Evolutionary conservation across 1,140 invertebrate species (phyloP), one percentile per base, ranked within the genome.

Genomic region (Grapholita molesta): DNA sequence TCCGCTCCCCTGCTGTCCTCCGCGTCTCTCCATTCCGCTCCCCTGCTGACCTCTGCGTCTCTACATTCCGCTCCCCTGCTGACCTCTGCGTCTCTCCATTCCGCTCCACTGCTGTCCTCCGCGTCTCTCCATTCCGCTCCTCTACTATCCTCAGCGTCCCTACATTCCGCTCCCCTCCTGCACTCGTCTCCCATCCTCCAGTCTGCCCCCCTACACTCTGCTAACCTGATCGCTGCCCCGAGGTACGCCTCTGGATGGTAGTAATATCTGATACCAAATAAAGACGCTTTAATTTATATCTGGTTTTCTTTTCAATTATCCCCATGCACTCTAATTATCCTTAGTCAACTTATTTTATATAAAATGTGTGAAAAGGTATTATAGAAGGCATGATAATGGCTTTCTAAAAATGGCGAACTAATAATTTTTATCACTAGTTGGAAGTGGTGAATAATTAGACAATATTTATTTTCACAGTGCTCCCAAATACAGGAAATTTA

Each of bases 161-260:
- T n/a, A n/a, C 48, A 52, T 3, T 52, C 48, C 4, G 48, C 48
- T 23, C 48, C 48, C 7, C 21, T 53, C 7, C 21, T 53, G 48
- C 21, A 24, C 18, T 24, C 21, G 0, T 57, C 53, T 23, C 0
- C 12, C 12, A 9, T 11, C 23, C 53, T 57, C 5, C 53, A 28
- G 12, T 24, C 52, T 3, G 23, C 53, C 8, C 18, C 64, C 18
- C 35, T 66, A 30, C 32, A 38, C 11, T 38, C 64, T 2, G n/a
- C 23, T 11, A 23, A 42, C 12, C 15, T 66, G 32, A 18, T 66
- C 15, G 7, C 32, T 3, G 64, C 66, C 0, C 64, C 67, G 1
- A 64, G 67, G 2, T 72, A 72, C 48, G 70, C 61, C 64, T 38
- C 70, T 12, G 70, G 66, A 0, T 71, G 66, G 66, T 71, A 61